Evolutionary conservation across 2,113 vertebrate species (phyloP), one percentile per base, ranked within the genome.

Genomic region (Gavia stellata): DNA sequence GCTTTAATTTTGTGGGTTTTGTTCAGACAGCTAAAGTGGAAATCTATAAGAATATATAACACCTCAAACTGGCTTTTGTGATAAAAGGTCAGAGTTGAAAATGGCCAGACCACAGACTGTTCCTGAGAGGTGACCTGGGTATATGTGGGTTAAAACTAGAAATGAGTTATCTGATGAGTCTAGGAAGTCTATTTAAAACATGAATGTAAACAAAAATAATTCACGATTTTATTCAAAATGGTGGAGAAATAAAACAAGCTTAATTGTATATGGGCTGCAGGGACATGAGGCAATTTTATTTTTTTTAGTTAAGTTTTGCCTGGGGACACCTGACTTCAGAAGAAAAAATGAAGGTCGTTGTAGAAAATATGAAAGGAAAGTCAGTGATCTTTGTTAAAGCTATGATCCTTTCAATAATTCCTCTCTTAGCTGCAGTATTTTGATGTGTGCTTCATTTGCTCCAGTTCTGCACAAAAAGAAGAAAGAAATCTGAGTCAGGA

Each of bases 401-500:
- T 75, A 87, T 53, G 47, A 68, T 89, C 61, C 19, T 79, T 89
- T 75, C 73, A 61, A 28, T 49, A 14, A 82, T 72, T 86, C 31
- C 16, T 75, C 65, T 71, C 47, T 81, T 65, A 65, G 56, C 9
- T 56, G 28, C 91, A 82, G 11, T 29, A 72, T 94, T 94, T 94
- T 80, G 70, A 38, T 77, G 40, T 67, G 49, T 75, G 28, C 61
- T 86, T 85, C 77, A 73, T 94, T 96, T 94, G 80, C 21, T 95
- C 59, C 61, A 85, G 36, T 75, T 91, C 79, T 81, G 20, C 42
- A 53, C 73, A 92, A 61, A 82, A 95, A 93, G 38, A 67, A 87
- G 55, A 88, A 94, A 86, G 75, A 74, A 95, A 94, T 94, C 47
- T 40, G 65, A 93, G 78, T 87, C 36, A 52, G 87, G 66, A 77